These are phyloP conservation scores for Flabesymbios commensalis DNA, from an alignment of 2,888 invertebrate genomes.

Conservation along the genomic window DNA sequence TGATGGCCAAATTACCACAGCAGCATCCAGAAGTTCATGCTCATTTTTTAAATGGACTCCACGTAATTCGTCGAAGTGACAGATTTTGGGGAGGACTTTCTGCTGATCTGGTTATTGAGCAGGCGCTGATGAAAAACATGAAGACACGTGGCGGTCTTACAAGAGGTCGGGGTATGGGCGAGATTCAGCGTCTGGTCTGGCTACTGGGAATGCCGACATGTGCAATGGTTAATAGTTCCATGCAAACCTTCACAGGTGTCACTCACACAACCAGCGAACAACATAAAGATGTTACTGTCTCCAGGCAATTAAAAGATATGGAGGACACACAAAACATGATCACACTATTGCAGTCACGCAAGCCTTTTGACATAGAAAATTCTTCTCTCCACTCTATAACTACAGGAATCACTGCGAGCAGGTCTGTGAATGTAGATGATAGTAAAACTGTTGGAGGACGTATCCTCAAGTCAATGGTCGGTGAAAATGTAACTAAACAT, in stretches of 20 bases:
- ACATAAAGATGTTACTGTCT: constrained; percentile 16
- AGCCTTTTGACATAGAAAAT: neutral
- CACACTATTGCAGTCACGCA: constrained; percentile 21
- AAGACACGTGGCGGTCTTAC: constrained; percentile 37
- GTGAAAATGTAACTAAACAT: constrained; percentile 16
- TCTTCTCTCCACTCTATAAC: constrained; percentile 32
- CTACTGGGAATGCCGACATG: constrained; percentile 28
- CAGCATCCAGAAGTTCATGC: constrained; percentile 30
- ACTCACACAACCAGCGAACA: constrained; percentile 17
- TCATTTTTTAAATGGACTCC: constrained; percentile 25
- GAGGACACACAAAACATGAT: constrained; percentile 25
- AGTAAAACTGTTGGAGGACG: constrained; percentile 27
- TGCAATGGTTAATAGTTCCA: constrained; percentile 23
- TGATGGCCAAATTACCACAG: constrained; percentile 36
- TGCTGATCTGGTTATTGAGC: constrained; percentile 41
- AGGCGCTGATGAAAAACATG: constrained; percentile 37
- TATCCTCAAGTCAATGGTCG: constrained; percentile 28
- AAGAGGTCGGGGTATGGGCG: constrained; percentile 13
- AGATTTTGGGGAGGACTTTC: constrained; percentile 40
- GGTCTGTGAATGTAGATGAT: constrained; percentile 31
- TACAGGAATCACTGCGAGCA: constrained; percentile 32
- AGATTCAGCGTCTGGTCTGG: constrained; percentile 21
- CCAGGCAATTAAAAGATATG: constrained; percentile 24
- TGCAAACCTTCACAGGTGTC: constrained; percentile 18
- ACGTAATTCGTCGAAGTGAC: constrained; percentile 31